Conservation (phyloP, 2,888 invertebrate genomes). For the Pseudeuparius sepicola region DNA sequence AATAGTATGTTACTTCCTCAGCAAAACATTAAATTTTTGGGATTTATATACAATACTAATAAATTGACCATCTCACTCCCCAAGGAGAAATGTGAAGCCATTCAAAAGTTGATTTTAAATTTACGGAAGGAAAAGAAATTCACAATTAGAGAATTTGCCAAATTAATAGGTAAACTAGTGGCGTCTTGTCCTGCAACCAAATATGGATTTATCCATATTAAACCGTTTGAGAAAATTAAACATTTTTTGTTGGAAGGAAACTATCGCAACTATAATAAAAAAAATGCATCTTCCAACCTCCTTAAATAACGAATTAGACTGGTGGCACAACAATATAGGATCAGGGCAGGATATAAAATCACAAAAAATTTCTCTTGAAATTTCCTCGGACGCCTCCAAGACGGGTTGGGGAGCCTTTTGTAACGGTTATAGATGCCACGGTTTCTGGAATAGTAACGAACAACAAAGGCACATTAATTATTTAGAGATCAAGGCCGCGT, state of each 20-base stretch:
- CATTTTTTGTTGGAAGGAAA: background rate
- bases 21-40: constrained; percentile 17
- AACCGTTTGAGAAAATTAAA: constrained; percentile 3
- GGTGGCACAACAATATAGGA: constrained; percentile 11
- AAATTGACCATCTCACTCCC: constrained; percentile 9
- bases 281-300: constrained; percentile 4
- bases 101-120: constrained; percentile 3
- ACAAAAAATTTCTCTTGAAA: constrained; percentile 9
- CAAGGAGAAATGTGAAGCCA: constrained; percentile 4
- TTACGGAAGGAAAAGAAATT: background rate
- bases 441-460: constrained; percentile 12
- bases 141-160: constrained; percentile 17
- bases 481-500: constrained; percentile 15
- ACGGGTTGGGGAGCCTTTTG: constrained; percentile 14
- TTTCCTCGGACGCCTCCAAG: constrained; percentile 14
- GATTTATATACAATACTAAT: constrained; percentile 15
- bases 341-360: constrained; percentile 9
- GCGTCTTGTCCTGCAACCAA: constrained; percentile 28
- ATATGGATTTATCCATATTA: constrained; percentile 4
- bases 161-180: constrained; percentile 21
- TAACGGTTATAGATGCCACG: constrained; percentile 4
- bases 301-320: constrained; percentile 5
- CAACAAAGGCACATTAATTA: constrained; percentile 12
- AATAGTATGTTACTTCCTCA: constrained; percentile 17
- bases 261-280: background rate